Evolutionary conservation across 92 coral and sea anemone species (phyloP).

Genomic region (Zoanthus solanderi): DNA sequence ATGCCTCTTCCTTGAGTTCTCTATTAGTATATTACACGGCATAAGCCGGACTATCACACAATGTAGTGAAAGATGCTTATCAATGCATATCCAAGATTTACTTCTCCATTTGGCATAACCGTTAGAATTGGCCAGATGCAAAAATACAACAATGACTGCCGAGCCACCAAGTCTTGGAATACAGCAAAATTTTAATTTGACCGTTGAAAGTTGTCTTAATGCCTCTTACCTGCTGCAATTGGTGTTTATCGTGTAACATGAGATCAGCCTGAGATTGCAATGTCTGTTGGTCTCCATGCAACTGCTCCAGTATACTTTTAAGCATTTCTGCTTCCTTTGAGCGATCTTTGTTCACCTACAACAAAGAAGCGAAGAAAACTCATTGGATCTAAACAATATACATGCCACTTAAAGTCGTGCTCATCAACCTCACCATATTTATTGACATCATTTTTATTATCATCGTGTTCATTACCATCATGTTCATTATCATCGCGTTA

Average conservation of each 20-base stretch:
- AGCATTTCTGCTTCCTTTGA: constrained; percentile 44
- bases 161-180: neutral
- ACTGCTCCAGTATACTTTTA: constrained; percentile 20
- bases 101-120: neutral
- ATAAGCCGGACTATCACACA: too few relatives aligned
- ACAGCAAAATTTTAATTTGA: neutral
- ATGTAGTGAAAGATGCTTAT: too few relatives aligned
- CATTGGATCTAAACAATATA: neutral
- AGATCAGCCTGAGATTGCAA: constrained; percentile 23
- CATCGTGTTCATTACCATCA: too few relatives aligned
- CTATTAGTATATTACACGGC: too few relatives aligned
- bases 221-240: constrained; percentile 17
- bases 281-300: neutral
- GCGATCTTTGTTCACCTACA: constrained; percentile 41
- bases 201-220: neutral
- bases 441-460: too few relatives aligned
- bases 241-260: constrained; percentile 18
- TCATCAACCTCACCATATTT: too few relatives aligned
- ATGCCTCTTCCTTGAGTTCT: too few relatives aligned
- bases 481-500: too few relatives aligned
- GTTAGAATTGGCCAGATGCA: neutral
- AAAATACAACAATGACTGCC: neutral
- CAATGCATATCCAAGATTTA: too few relatives aligned
- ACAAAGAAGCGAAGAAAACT: neutral
- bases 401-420: neutral